Evolutionary conservation across 2,888 invertebrate species (phyloP), one percentile per base, ranked within the genome.

Genomic region (Cataglyphis cursor): DNA sequence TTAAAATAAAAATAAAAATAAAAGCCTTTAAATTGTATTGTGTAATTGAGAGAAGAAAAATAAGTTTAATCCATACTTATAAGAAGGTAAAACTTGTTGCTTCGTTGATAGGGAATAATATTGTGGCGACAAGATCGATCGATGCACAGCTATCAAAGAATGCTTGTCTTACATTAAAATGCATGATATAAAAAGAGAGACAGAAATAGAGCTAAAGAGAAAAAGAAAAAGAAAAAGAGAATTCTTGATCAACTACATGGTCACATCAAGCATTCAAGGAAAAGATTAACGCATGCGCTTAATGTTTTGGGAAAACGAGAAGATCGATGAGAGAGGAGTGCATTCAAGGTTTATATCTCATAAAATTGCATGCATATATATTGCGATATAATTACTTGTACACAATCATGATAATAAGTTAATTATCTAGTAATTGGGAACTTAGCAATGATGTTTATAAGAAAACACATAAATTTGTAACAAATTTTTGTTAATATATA

Each of bases 51-150:
- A 41, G 44, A 59, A 57, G 57, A 10, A 31, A 73, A 59, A 59
- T 31, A 24, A 38, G 38, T 59, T 41, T 72, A 54, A 70, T 78
- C 12, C 31, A 78, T 70, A 68, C n/a, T n/a, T 31, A 38, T 3
- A 21, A 59, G 59, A n/a, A 65, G 31, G 48, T 65, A 48, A 9
- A 76, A 80, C 78, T 80, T 80, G 78, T 80, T 80, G 78, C 78
- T 80, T 59, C 78, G 59, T 59, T 74, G 59, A 59, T 44, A 31
- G 38, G 59, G 59, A 80, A 61, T 59, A 35, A 80, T 73, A 44
- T 73, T 78, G 35, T 48, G 59, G 21, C 31, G 31, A 59, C 44
- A 72, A 31, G 28, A 78, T 44, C 57, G 74, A 78, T 72, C 31
- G 21, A 48, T 28, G 38, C n/a, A n/a, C 31, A 59, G 57, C 28